These are phyloP conservation scores for Osmerus eperlanus DNA, from an alignment of 2,113 vertebrate species.

Conservation along the genomic window DNA sequence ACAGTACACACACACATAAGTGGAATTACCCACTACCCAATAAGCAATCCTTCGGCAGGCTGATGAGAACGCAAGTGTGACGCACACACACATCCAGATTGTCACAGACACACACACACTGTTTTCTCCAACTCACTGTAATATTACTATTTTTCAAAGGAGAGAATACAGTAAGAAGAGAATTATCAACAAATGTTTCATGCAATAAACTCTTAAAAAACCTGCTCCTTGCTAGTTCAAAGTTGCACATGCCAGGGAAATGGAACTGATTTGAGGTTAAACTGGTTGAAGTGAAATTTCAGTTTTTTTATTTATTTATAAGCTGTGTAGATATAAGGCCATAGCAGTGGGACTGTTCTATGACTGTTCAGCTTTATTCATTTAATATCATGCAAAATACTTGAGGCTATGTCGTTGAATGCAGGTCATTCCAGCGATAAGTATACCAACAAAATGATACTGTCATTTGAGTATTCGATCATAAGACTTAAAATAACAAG, in stretches of 20 bases:
- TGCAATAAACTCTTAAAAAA: slow-evolving; percentile 65
- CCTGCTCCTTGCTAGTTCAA: slow-evolving; percentile 36
- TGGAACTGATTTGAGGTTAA: neutral
- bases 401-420: neutral
- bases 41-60: neutral
- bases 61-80: slow-evolving; percentile 9
- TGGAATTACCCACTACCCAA: neutral
- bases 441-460: neutral
- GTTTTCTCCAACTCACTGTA: slow-evolving; percentile 6
- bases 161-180: slow-evolving; percentile 18
- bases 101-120: slow-evolving; percentile 28
- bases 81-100: slow-evolving; percentile 2
- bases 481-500: neutral
- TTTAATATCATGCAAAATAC: neutral
- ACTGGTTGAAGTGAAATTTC: neutral
- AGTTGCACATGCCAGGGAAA: slow-evolving; percentile 41
- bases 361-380: neutral
- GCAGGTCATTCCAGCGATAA: neutral
- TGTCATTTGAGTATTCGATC: neutral
- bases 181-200: slow-evolving; percentile 47
- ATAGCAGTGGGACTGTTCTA: neutral
- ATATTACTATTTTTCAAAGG: neutral
- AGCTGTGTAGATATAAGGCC: no score
- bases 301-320: neutral
- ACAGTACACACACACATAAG: neutral